Base-by-base conservation (phyloP, 2,888 invertebrate genomes). In the Calameuta filiformis region DNA sequence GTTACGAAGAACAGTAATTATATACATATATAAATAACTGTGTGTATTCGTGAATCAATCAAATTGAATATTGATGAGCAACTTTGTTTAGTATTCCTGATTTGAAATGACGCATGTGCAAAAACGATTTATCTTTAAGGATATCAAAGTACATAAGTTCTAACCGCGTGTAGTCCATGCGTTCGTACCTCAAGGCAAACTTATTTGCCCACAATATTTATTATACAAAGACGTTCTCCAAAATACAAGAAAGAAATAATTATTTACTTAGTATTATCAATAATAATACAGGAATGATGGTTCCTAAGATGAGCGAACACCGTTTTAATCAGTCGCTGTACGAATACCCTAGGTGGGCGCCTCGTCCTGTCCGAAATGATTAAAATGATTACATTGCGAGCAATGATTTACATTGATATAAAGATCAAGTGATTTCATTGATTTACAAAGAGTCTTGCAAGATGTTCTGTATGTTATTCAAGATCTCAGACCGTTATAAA, bases 261-360 rank as follows among this genome's bases (percentile, higher is more conserved):
- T 87, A 84, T 85, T 85, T 83, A 87, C 80, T 82, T 86, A 79
- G 79, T 85, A 87, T 85, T 83, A 85, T 87, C 84, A 85, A 84
- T 81, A 80, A 83, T 86, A 85, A 85, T 89, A 87, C 84, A 88
- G 89, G 88, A 89, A 90, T 88, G 87, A 88, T 83, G 87, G 81
- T 88, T 87, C 80, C 85, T 87, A 86, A 83, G 79, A 84, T 86
- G 85, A 85, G 82, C 80, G 82, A 85, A 85, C 84, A 79, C 76
- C 76, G 79, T 79, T 78, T 69, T 80, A 82, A 84, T 82, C 81
- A 80, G 81, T 86, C 83, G 80, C 80, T 81, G 81, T 82, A 86
- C 84, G 83, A 86, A 84, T 83, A 84, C 85, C 83, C 84, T 84
- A 83, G 83, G 82, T 81, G 85, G 85, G 85, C 82, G 83, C 79